A percentile compares a stretch with the other conserved stretches of the same genome.
Conservation (phyloP, 1,140 invertebrate genomes). For the Diabrotica undecimpunctata region DNA sequence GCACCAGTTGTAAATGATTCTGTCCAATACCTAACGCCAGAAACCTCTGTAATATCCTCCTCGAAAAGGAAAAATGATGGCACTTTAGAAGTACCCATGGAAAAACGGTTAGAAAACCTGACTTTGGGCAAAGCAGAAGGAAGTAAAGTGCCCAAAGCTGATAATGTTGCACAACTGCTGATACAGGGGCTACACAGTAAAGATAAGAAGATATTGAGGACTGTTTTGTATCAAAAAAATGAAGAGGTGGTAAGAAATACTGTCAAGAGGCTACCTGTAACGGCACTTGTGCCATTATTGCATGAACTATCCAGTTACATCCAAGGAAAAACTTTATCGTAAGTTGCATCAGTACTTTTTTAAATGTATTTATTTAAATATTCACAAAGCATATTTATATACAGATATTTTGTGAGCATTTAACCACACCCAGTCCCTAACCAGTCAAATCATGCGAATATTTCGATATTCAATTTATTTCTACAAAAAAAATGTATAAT, state of each 20-base stretch:
- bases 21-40: conserved; percentile 51
- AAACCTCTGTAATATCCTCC: conserved; percentile 35
- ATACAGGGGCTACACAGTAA: conserved; percentile 76
- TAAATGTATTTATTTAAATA: neutral
- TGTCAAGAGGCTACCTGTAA: conserved; percentile 58
- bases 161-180: conserved; percentile 70
- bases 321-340: conserved; percentile 59
- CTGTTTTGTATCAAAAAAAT: conserved; percentile 55
- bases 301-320: conserved; percentile 60
- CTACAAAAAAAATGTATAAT: too few relatives aligned
- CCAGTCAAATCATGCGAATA: too few relatives aligned
- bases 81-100: conserved; percentile 68
- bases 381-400: conserved; percentile 16
- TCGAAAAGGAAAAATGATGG: conserved; percentile 50
- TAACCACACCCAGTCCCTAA: too few relatives aligned
- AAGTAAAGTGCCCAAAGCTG: conserved; percentile 50
- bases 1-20: conserved; percentile 47
- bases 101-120: conserved; percentile 69
- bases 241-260: conserved; percentile 59
- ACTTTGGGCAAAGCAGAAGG: conserved; percentile 50
- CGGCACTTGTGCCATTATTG: conserved; percentile 58
- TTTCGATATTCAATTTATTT: too few relatives aligned
- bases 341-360: conserved; percentile 41
- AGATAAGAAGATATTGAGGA: conserved; percentile 60
- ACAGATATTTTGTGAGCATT: too few relatives aligned